phyloP scores from a whole-genome alignment of 2,888 invertebrate species.

The Dasypolia templi region DNA sequence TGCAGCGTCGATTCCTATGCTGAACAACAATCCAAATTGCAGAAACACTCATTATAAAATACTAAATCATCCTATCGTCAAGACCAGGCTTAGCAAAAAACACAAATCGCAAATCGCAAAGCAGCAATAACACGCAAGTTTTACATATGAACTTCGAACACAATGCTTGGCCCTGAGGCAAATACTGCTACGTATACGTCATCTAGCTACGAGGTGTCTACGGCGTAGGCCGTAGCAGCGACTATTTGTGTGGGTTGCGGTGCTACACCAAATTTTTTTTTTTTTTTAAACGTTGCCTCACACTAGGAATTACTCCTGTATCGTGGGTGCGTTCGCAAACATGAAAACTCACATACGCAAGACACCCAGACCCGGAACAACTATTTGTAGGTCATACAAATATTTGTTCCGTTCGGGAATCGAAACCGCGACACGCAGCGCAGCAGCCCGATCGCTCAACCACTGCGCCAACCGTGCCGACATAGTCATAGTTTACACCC shows the following conservation, averaged over 20 bases:
- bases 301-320: too few species aligned
- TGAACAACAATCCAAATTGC: neutral
- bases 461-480: too few species aligned
- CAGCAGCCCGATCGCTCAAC: too few species aligned
- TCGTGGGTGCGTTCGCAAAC: too few species aligned
- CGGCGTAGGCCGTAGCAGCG: conserved; percentile 19
- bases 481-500: neutral
- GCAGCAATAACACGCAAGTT: neutral
- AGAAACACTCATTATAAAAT: neutral
- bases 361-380: too few species aligned
- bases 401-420: too few species aligned
- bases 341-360: too few species aligned
- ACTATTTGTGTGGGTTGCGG: neutral
- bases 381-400: too few species aligned
- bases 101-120: neutral
- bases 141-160: neutral
- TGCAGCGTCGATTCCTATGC: neutral
- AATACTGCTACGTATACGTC: conserved; percentile 32
- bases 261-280: too few species aligned
- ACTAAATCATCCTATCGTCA: neutral
- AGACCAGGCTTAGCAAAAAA: neutral
- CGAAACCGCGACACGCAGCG: too few species aligned
- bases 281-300: too few species aligned
- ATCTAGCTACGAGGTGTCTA: conserved; percentile 24
- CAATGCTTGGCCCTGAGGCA: neutral